Evolutionary conservation across 2,797 vertebrate species (phyloP).

Genomic region (Hydrocynus forskahlii): DNA sequence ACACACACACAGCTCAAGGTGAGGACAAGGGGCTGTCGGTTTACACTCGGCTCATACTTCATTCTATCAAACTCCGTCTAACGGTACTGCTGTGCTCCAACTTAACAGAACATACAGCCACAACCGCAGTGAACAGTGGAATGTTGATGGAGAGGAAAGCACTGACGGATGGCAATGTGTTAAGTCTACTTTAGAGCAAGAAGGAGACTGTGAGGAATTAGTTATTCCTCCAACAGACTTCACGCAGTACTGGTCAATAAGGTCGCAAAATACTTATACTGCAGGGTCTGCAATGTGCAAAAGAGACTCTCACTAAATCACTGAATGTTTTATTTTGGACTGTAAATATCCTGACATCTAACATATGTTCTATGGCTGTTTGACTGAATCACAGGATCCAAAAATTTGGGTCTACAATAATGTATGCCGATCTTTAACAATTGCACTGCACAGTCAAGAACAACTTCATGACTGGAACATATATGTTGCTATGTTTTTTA

Average conservation of each 20-base stretch:
- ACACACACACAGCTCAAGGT: slow-evolving; percentile 31
- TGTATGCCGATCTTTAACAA: not conserved
- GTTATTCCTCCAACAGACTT: not conserved
- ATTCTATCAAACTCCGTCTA: not conserved
- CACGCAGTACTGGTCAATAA: not conserved
- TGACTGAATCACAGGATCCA: no score
- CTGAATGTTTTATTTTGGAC: not conserved
- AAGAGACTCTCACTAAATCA: not conserved
- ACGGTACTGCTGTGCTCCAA: slow-evolving; percentile 1
- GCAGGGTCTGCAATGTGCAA: no score
- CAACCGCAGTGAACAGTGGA: not conserved
- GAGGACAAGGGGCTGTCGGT: slow-evolving; percentile 46
- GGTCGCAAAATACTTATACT: no score
- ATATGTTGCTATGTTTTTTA: no score
- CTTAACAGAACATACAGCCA: not conserved
- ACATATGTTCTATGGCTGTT: no score
- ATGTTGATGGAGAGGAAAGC: not conserved
- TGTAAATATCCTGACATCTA: not conserved
- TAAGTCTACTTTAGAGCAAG: not conserved
- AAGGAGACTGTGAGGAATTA: not conserved
- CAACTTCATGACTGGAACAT: not conserved
- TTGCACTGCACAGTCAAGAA: no score
- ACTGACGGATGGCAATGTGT: not conserved
- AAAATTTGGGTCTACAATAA: no score
- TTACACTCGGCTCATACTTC: slow-evolving; percentile 2